Conservation (phyloP, 2,797 vertebrate species). For the Oophaga sylvatica region DNA sequence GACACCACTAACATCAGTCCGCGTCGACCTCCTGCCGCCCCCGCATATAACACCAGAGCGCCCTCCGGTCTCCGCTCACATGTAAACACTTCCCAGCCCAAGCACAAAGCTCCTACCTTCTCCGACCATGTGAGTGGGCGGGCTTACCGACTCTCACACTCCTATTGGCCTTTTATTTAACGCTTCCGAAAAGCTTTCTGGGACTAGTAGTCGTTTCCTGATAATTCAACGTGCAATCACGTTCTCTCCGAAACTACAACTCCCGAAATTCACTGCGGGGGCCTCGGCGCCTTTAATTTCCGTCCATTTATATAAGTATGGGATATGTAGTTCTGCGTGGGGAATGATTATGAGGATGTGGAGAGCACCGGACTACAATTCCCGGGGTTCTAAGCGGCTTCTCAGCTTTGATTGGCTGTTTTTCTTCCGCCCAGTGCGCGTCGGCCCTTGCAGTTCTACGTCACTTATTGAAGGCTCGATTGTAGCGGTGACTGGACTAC, state of each 20-base stretch:
- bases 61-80: background rate
- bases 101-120: conserved; percentile 47
- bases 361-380: background rate
- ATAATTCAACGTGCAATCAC: background rate
- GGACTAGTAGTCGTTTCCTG: background rate
- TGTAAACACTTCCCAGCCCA: background rate
- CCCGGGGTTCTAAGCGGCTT: background rate
- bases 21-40: background rate
- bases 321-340: background rate
- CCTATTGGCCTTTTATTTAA: conserved; percentile 4
- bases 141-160: background rate
- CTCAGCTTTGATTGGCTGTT: background rate
- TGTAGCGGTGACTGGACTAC: background rate
- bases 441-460: background rate
- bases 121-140: conserved; percentile 48
- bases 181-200: background rate
- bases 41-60: background rate
- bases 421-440: background rate
- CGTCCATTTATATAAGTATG: background rate
- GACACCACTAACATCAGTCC: background rate
- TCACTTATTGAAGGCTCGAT: too few species aligned
- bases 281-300: background rate
- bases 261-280: background rate
- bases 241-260: background rate
- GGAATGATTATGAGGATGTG: background rate